A percentile compares a stretch with the other conserved stretches of the same genome.
phyloP scores from a whole-genome alignment of 2,113 vertebrate species.

The Phycodurus eques region DNA sequence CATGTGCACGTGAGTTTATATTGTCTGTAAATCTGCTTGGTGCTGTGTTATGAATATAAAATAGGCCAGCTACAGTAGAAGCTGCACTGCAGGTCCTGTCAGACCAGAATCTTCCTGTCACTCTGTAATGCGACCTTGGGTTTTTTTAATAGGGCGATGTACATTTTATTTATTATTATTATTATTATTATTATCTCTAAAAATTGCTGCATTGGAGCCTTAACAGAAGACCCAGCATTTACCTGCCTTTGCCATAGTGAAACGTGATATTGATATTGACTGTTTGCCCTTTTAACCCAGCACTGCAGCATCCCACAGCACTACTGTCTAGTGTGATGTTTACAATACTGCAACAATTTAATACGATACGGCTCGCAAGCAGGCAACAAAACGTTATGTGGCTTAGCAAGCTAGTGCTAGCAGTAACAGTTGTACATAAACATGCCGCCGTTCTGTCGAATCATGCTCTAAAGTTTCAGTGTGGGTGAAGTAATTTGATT shows the following conservation, averaged over 20 bases:
- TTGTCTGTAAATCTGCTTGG: conserved; percentile 36
- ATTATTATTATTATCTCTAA: no score
- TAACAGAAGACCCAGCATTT: neutral
- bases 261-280: neutral
- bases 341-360: neutral
- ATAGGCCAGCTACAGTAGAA: conserved; percentile 47
- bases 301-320: neutral
- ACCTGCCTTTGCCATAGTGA: neutral
- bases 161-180: no score
- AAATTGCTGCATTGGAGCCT: neutral
- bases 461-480: no score
- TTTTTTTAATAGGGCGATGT: no score
- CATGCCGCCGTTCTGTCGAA: no score
- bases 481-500: no score
- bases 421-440: no score
- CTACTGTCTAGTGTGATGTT: neutral
- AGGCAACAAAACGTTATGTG: no score
- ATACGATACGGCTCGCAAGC: no score
- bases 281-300: neutral
- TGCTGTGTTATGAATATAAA: conserved; percentile 67
- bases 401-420: no score
- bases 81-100: conserved; percentile 67
- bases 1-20: conserved; percentile 13
- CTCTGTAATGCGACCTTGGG: neutral
- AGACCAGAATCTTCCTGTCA: neutral